Evolutionary conservation across 2,113 vertebrate genomes (phyloP), one percentile per base, ranked within the genome.

Genomic region (Willisornis vidua): DNA sequence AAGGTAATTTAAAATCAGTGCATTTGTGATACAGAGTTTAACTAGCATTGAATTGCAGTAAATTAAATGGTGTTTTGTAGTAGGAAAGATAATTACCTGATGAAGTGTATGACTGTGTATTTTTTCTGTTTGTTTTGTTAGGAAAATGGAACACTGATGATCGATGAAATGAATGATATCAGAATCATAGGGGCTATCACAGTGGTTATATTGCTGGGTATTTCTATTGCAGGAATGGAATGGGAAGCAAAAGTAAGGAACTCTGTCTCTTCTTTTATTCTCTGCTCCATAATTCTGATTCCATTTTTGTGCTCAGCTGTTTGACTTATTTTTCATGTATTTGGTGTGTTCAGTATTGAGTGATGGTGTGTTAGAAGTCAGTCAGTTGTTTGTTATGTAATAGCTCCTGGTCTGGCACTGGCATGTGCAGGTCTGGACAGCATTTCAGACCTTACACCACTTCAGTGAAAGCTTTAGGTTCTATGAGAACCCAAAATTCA

Each of bases 171-270:
- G 78, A 99, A 99, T 81, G 99, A 99, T 68, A 98, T 99, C 87
- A 98, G 99, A 85, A 99, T 99, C 92, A 98, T 99, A 55, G 99
- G 99, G 45, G 98, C 99, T 93, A 99, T 99, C 92, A 99, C 99
- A 1, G 98, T 99, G 10, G 98, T 99, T 49, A 63, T 99, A 41
- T 98, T 99, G 19, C 96, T 99, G 62, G 99, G 99, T 12, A 99
- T 99, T 96, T 99, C 99, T 3, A 98, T 99, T 66, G 99, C 99
- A 52, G 99, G 99, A 90, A 99, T 99, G 99, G 99, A 99, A 71
- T 99, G 99, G 99, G 99, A 99, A 97, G 99, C 99, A 74, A 99
- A 99, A 98, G 99, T 99, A 98, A 98, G 98, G 87, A 96, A 59
- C 24, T 71, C 1, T 7, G 5, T 19, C 0, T 84, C 65, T 24